These are phyloP conservation scores for Dysmachus trigonus DNA, from an alignment of 2,888 invertebrate genomes.

Conservation along the genomic window DNA sequence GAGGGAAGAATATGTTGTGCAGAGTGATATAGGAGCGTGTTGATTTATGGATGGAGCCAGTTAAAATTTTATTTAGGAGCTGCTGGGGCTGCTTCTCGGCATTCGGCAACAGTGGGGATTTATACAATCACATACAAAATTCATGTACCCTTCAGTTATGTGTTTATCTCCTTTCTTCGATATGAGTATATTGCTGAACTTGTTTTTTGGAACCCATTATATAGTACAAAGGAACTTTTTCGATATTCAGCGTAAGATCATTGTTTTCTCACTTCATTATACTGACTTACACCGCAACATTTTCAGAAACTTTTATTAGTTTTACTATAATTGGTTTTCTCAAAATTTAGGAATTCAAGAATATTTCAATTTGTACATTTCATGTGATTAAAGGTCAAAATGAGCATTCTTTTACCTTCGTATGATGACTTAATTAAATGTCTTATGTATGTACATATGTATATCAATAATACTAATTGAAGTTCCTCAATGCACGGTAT, in stretches of 20 bases:
- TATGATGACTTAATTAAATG: too few relatives aligned
- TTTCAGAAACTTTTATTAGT: neutral
- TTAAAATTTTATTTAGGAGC: constrained; percentile 39
- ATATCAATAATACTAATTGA: too few relatives aligned
- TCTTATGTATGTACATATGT: too few relatives aligned
- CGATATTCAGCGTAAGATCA: too few relatives aligned
- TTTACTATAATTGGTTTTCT: neutral
- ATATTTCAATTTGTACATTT: too few relatives aligned
- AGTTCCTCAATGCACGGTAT: too few relatives aligned
- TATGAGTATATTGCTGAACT: neutral
- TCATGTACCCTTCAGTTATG: neutral
- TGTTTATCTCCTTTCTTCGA: neutral
- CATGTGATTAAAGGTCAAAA: too few relatives aligned
- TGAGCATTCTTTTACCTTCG: too few relatives aligned
- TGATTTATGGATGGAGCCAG: constrained; percentile 46
- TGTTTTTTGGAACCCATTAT: neutral
- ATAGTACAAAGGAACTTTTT: too few relatives aligned
- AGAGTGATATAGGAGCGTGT: constrained; percentile 45
- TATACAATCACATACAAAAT: neutral
- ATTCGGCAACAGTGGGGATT: neutral
- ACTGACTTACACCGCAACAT: neutral
- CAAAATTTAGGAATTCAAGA: neutral
- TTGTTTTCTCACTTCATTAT: neutral
- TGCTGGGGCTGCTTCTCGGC: constrained; percentile 10
- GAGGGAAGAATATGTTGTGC: constrained; percentile 24